Evolutionary conservation across 2,888 invertebrate species (phyloP), one percentile per base, ranked within the genome.

Genomic region (Colostygia pectinataria): DNA sequence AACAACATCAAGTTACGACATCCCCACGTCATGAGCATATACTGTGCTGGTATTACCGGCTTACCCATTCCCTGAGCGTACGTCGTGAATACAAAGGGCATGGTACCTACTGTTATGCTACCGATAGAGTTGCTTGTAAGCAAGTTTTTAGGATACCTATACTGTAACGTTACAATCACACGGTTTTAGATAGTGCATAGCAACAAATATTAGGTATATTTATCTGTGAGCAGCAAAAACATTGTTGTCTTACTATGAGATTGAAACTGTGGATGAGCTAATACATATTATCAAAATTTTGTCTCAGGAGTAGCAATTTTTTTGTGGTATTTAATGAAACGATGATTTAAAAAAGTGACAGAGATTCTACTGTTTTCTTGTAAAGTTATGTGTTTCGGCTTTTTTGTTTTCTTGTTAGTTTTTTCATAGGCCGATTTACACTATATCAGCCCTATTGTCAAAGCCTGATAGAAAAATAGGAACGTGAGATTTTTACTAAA

Each of bases 51-150:
- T 70, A 66, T 67, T 61, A 61, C 59, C 63, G 63, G 63, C 60
- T 67, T 65, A 69, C 62, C 63, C 60, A 52, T 62, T 60, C 47
- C 52, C 59, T 54, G 54, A 41, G 49, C n/a, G 29, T 57, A 58
- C 43, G 66, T 52, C 36, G 61, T 68, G 68, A 71, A 73, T 71
- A 73, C 68, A 68, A 71, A 73, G 54, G 49, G 42, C 41, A 33
- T 29, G 27, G 36, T 55, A 46, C 27, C 36, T 15, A 54, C 45
- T 57, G 43, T 42, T 42, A n/a, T 41, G 48, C 55, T 32, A 36
- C 50, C 12, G 51, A 63, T 46, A 46, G 46, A 34, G 44, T 56
- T 41, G 40, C 50, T 36, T 34, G 29, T 20, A 39, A 39, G 42
- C 42, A 34, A 42, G n/a, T 53, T 44, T 55, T 55, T 46, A 48